A percentile compares a stretch with the other conserved stretches of the same genome.
These are phyloP conservation scores for Tylochromis polylepis DNA, from an alignment of 2,113 vertebrate species.

Conservation along the genomic window DNA sequence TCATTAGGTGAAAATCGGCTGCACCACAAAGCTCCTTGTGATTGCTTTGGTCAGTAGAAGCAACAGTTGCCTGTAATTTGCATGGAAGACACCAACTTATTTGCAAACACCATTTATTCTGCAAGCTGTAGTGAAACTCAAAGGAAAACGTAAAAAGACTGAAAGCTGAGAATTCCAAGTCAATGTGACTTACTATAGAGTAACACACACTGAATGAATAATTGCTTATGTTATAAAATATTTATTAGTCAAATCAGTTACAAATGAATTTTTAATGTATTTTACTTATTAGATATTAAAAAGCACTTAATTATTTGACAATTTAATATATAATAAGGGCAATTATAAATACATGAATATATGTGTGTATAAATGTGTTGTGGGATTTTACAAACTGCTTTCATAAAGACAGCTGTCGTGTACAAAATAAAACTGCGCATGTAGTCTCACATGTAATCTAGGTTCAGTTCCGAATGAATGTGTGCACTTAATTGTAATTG, in stretches of 20 bases:
- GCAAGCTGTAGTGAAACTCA: neutral
- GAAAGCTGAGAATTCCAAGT: neutral
- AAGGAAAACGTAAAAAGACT: neutral
- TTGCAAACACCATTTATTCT: neutral
- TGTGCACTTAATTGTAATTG: no score
- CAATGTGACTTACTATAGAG: neutral
- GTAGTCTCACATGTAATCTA: neutral
- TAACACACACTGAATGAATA: neutral
- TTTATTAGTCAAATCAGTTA: neutral
- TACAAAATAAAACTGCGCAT: neutral
- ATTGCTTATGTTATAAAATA: neutral
- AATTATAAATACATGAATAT: neutral
- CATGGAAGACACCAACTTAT: neutral
- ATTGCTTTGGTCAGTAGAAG: neutral
- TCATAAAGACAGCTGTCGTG: neutral
- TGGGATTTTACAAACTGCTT: neutral
- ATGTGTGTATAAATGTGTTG: neutral
- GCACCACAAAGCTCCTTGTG: neutral
- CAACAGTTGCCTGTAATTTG: neutral
- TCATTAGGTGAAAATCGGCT: neutral
- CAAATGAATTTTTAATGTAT: neutral
- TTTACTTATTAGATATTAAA: neutral
- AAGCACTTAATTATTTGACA: neutral
- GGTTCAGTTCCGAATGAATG: neutral
- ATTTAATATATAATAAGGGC: neutral